phyloP scores from a whole-genome alignment of 2,888 invertebrate genomes.

The Drosophila fulvimacula region DNA sequence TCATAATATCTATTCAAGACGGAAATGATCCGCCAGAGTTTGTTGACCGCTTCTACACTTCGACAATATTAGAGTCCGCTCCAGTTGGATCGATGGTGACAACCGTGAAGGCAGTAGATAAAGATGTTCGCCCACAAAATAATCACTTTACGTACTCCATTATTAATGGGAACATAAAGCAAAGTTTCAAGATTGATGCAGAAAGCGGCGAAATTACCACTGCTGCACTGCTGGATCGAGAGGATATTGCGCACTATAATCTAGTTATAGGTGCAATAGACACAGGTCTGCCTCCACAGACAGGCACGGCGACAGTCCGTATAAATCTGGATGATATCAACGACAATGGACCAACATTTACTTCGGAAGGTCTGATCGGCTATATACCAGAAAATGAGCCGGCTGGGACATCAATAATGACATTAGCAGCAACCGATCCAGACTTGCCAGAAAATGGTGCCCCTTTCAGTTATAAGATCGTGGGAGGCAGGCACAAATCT shows the following conservation, averaged over 20 bases:
- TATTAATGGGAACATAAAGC: slow-evolving; percentile 92
- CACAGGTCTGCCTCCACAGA: slow-evolving; percentile 94
- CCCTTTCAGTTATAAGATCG: slow-evolving; percentile 92
- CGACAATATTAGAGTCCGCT: slow-evolving; percentile 92
- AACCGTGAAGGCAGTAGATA: slow-evolving; percentile 94
- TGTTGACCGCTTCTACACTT: slow-evolving; percentile 90
- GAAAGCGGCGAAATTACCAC: slow-evolving; percentile 94
- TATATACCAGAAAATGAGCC: slow-evolving; percentile 95
- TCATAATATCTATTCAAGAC: slow-evolving; percentile 96
- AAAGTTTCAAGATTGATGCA: slow-evolving; percentile 94
- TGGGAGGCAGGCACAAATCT: slow-evolving; percentile 92
- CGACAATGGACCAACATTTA: slow-evolving; percentile 95
- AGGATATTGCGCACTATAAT: slow-evolving; percentile 90
- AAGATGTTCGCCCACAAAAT: slow-evolving; percentile 95
- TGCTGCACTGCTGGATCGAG: slow-evolving; percentile 91
- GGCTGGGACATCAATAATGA: slow-evolving; percentile 92
- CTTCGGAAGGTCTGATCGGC: slow-evolving; percentile 89
- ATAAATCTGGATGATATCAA: slow-evolving; percentile 94
- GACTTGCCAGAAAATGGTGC: slow-evolving; percentile 96
- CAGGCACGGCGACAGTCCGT: slow-evolving; percentile 94
- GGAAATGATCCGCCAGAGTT: slow-evolving; percentile 98
- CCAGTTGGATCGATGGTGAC: slow-evolving; percentile 90
- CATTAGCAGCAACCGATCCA: slow-evolving; percentile 94
- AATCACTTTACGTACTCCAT: slow-evolving; percentile 97
- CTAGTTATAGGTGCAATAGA: slow-evolving; percentile 94